Evolutionary conservation across 2,797 vertebrate species (phyloP), one percentile per base, ranked within the genome.

Genomic region (Hephaestus fuliginosus): DNA sequence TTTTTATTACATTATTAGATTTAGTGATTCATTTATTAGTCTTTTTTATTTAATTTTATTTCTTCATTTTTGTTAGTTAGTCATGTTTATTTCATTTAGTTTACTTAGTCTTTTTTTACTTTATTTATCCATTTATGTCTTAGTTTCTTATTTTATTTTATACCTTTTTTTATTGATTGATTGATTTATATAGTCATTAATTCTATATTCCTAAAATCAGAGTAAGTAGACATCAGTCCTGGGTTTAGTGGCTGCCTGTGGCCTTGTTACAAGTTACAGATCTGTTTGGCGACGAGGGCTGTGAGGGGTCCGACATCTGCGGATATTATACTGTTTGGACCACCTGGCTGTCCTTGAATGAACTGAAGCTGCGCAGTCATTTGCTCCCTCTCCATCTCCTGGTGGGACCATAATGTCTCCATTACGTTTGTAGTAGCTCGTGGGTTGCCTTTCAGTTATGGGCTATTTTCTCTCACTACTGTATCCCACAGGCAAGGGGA

Each of bases 391-490:
- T 77, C 52, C 44, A 28, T 76, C 76, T 85, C 90, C 85, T 82
- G 81, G 72, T 72, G 87, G 78, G 81, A 83, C 74, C 39, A 81
- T 81, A 80, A 90, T 87, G 81, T 86, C 82, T 85, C 74, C 70
- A 87, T 90, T 88, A 87, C 48, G 2, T 74, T 76, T 78, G 81
- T 67, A 73, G 81, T 79, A 71, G 78, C 64, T 76, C 33, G 73
- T 86, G 79, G 73, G 72, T 84, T 87, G 84, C 85, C 69, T 74
- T 68, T 81, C 72, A 3, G 78, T 87, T 84, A 83, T 87, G 78
- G 81, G 85, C 66, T 82, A 65, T 89, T 91, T 91, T 86, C 78
- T 86, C 78, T 85, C 85, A 80, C 68, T 28, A 67, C 65, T 60
- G 52, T 75, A 75, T 88, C 86, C 83, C 86, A 87, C 55, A 71